phyloP scores from a whole-genome alignment of 2,888 invertebrate species.

The Fragum fragum region DNA sequence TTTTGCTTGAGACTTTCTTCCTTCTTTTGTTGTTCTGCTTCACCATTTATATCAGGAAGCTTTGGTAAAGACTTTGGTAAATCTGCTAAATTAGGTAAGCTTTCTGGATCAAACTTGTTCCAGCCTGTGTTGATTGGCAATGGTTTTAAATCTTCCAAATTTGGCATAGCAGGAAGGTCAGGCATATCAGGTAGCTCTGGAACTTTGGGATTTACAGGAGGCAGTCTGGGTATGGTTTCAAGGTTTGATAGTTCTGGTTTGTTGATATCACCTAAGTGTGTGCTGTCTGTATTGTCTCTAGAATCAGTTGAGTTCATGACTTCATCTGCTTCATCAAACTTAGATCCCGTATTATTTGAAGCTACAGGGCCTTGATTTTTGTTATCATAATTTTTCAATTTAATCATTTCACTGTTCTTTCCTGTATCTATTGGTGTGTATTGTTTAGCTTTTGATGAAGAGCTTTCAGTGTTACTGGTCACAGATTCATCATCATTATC shows the following conservation, averaged over 20 bases:
- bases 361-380: too few relatives aligned
- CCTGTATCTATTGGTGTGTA: too few relatives aligned
- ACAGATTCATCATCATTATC: too few relatives aligned
- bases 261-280: background rate
- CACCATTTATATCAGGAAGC: background rate
- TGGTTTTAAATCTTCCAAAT: constrained; percentile 20
- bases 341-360: too few relatives aligned
- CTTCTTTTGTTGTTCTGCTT: constrained; percentile 12
- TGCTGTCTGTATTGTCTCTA: background rate
- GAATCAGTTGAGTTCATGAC: background rate
- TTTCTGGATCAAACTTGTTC: background rate
- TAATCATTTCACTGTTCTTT: too few relatives aligned
- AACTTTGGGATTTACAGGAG: background rate
- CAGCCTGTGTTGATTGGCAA: constrained; percentile 1
- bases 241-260: background rate
- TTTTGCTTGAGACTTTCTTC: too few relatives aligned
- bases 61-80: constrained; percentile 39
- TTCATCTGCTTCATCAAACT: too few relatives aligned
- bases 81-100: constrained; percentile 28
- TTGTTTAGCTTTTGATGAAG: too few relatives aligned
- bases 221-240: constrained; percentile 20
- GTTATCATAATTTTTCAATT: too few relatives aligned
- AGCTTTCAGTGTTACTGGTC: too few relatives aligned
- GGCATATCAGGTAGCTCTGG: constrained; percentile 13
- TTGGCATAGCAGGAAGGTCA: constrained; percentile 30